Evolutionary conservation across 2,113 vertebrate genomes (phyloP).

Genomic region (Antigone vipio): DNA sequence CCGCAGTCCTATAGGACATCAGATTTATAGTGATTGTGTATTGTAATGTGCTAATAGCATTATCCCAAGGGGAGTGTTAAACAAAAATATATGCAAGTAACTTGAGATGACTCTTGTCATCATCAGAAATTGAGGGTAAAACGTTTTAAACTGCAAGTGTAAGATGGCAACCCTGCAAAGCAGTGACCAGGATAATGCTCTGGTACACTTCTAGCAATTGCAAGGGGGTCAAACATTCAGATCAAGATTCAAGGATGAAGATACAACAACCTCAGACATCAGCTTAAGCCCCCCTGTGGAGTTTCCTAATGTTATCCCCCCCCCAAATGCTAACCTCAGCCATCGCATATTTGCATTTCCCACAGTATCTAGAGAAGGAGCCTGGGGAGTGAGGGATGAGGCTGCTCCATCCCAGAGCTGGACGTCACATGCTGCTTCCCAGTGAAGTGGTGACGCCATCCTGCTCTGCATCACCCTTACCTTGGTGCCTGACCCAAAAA

Average conservation of each 20-base stretch:
- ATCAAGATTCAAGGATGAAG: neutral
- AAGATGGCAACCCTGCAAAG: neutral
- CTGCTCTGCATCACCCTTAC: neutral
- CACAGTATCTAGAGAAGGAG: neutral
- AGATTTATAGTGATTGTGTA: neutral
- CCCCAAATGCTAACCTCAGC: neutral
- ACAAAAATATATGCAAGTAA: neutral
- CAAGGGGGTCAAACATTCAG: neutral
- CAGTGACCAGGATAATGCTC: neutral
- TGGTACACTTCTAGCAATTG: fast-evolving
- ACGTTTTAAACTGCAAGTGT: neutral
- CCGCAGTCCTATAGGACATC: neutral
- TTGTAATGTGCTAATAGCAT: neutral
- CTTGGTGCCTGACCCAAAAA: neutral
- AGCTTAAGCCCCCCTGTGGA: neutral
- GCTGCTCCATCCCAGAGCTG: neutral
- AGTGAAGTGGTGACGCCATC: fast-evolving
- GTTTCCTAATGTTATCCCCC: neutral
- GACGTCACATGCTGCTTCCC: fast-evolving
- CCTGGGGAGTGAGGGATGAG: neutral
- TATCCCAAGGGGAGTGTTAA: neutral
- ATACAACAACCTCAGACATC: neutral
- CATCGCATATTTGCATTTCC: neutral
- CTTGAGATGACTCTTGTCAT: neutral
- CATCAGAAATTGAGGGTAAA: neutral